These are phyloP conservation scores for Ochropleura leucogaster DNA, from an alignment of 2,888 invertebrate genomes.

Conservation along the genomic window DNA sequence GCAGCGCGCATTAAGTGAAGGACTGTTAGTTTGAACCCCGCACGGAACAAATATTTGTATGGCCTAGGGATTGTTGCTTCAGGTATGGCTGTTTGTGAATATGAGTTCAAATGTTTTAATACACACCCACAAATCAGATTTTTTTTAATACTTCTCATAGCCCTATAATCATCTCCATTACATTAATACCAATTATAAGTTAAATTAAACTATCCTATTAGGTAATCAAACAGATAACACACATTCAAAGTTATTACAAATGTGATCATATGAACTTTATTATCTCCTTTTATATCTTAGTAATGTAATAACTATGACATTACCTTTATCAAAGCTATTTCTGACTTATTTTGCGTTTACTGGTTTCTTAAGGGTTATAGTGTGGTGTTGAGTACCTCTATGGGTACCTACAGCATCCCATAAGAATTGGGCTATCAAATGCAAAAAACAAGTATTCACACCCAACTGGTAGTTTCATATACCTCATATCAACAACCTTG, in stretches of 20 bases:
- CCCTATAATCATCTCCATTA: neutral
- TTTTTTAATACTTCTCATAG: neutral
- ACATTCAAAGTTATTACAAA: slow-evolving; percentile 4
- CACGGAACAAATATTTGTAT: too few species aligned
- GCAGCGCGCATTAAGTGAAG: too few species aligned
- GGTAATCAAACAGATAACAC: slow-evolving; percentile 27
- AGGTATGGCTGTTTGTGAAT: too few species aligned
- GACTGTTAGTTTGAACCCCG: too few species aligned
- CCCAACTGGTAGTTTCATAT: neutral
- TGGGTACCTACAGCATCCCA: neutral
- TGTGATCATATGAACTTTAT: slow-evolving; percentile 28
- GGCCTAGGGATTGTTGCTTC: too few species aligned
- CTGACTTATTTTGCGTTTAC: neutral
- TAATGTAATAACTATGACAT: neutral
- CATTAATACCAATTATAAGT: neutral
- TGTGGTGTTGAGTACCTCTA: neutral
- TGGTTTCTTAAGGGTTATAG: neutral
- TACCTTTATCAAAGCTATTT: neutral
- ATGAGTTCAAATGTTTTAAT: too few species aligned
- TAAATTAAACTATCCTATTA: slow-evolving; percentile 18
- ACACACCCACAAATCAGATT: too few species aligned
- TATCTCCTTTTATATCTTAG: slow-evolving; percentile 21
- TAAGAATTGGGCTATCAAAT: neutral
- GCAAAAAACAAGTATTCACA: neutral
- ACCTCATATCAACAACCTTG: too few species aligned